phyloP scores from a whole-genome alignment of 2,113 vertebrate species.

The Trachemys scripta region DNA sequence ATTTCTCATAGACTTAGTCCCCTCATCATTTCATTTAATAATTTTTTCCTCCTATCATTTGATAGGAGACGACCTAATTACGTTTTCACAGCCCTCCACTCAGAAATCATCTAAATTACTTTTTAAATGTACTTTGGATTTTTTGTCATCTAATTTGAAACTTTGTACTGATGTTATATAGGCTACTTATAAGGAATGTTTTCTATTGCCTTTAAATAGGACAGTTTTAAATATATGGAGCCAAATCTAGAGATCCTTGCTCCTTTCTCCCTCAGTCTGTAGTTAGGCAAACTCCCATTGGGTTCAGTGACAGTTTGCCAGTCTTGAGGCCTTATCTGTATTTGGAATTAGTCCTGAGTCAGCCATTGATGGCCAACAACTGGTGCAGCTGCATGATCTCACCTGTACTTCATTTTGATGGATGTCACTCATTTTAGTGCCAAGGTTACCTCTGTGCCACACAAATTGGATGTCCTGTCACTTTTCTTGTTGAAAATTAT shows the following conservation, averaged over 20 bases:
- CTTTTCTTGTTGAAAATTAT: background rate
- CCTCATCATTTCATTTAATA: constrained; percentile 70
- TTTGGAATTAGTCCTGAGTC: background rate
- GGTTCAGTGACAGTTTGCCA: background rate
- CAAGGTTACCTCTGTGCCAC: background rate
- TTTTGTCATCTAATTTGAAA: constrained; percentile 50
- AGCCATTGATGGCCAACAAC: background rate
- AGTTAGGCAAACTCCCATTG: background rate
- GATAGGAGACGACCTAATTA: constrained; percentile 70
- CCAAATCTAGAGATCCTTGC: background rate
- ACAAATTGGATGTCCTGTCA: background rate
- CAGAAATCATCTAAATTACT: constrained; percentile 28
- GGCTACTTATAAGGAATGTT: background rate
- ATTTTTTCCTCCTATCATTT: constrained; percentile 62
- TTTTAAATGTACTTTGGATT: constrained; percentile 9
- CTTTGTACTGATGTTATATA: background rate
- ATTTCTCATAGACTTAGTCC: constrained; percentile 68
- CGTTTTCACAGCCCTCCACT: constrained; percentile 49
- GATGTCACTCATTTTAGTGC: background rate
- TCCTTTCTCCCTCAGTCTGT: background rate
- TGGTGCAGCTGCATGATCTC: background rate
- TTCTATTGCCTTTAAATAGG: constrained; percentile 29
- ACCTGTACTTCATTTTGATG: background rate
- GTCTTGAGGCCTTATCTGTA: background rate
- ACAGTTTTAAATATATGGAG: constrained; percentile 1